Evolutionary conservation across 37 sponge, comb jelly and placozoan species (phyloP).

Genomic region (Hexactinellida sp.): DNA sequence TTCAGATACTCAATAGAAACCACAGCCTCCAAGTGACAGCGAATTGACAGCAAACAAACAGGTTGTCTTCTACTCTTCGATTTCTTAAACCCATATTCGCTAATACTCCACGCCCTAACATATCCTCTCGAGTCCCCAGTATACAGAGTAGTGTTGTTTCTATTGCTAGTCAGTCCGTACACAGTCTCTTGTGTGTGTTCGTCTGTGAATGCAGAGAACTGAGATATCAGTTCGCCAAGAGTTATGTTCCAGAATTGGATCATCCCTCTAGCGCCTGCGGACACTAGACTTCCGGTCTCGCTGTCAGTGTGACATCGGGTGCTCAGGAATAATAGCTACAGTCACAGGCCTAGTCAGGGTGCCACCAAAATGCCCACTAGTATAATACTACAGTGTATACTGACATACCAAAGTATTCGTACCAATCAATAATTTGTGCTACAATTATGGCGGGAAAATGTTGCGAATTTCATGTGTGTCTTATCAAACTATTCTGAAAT

Average conservation of each 20-base stretch:
- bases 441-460: no score
- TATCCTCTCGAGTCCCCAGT: constrained; percentile 69
- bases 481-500: no score
- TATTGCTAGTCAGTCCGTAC: constrained; percentile 29
- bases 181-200: constrained; percentile 22
- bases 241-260: constrained; percentile 64
- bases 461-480: no score
- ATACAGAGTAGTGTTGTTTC: constrained; percentile 22
- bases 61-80: constrained; percentile 19
- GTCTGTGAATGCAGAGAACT: constrained; percentile 28
- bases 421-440: no score
- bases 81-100: constrained; percentile 34
- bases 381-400: no score
- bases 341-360: background rate
- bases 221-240: constrained; percentile 41
- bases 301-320: constrained; percentile 18
- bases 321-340: constrained; percentile 47
- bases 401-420: no score
- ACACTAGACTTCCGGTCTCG: constrained; percentile 40
- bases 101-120: constrained; percentile 54
- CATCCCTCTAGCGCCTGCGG: constrained; percentile 56
- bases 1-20: constrained; percentile 45
- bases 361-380: no score
- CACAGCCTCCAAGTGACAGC: constrained; percentile 37
- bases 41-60: constrained; percentile 24